Conservation (phyloP, 2,888 invertebrate genomes). For the Diloba caeruleocephala region DNA sequence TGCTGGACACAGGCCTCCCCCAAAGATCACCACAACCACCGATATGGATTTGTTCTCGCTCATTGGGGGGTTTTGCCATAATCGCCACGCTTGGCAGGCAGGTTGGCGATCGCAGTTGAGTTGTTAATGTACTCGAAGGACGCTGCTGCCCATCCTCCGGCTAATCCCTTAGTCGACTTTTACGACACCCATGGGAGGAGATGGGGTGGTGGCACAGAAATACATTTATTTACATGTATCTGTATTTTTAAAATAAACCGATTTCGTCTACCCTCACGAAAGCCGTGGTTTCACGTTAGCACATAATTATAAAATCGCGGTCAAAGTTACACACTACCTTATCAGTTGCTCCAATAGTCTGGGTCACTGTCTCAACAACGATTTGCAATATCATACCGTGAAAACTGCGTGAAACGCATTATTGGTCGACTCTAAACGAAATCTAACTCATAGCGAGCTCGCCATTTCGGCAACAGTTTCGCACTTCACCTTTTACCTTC, state of each 20-base stretch:
- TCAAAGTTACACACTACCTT: constrained; percentile 8
- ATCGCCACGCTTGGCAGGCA: too few species aligned
- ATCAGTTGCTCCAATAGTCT: constrained; percentile 32
- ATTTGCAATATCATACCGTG: constrained; percentile 41
- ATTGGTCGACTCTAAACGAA: constrained; percentile 21
- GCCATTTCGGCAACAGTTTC: constrained; percentile 65
- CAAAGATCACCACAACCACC: too few species aligned
- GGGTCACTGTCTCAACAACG: constrained; percentile 34
- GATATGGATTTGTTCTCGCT: too few species aligned
- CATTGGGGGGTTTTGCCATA: too few species aligned
- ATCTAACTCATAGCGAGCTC: constrained; percentile 44
- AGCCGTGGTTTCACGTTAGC: not conserved
- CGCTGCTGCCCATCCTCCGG: too few species aligned
- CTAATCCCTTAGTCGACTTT: too few species aligned
- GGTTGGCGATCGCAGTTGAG: too few species aligned
- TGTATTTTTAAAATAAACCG: not conserved
- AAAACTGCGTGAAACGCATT: constrained; percentile 55
- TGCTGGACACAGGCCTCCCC: too few species aligned
- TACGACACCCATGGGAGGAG: too few species aligned
- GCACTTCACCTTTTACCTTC: constrained; percentile 75
- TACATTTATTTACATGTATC: not conserved
- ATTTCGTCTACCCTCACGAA: constrained; percentile 30
- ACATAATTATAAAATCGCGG: constrained; percentile 18
- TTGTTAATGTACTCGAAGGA: too few species aligned
- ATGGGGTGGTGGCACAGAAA: too few species aligned